Percentiles rank a stretch among this genome's conserved stretches.
Evolutionary conservation across 2,888 invertebrate species (phyloP).

Genomic region (Listrodromus nycthemerus): DNA sequence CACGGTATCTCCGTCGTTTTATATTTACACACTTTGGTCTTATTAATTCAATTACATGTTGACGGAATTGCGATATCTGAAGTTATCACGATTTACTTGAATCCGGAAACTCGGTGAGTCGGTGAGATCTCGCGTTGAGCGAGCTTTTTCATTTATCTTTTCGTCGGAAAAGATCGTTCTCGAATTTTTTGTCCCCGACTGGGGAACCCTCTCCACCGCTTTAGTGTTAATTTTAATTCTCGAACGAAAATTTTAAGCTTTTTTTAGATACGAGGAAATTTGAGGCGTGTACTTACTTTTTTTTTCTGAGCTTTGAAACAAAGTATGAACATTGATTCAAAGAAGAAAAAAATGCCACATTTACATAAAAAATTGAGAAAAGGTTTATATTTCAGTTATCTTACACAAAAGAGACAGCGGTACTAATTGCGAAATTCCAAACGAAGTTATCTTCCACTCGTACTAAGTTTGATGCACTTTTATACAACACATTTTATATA

Average conservation of each 20-base stretch:
- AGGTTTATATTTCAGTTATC: no score
- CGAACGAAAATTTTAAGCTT: not conserved
- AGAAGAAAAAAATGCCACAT: no score
- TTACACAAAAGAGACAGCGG: no score
- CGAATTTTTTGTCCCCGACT: not conserved
- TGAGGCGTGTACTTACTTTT: no score
- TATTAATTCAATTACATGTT: constrained; percentile 61
- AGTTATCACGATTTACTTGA: constrained; percentile 26
- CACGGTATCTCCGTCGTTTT: constrained; percentile 41
- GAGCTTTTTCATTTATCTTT: constrained; percentile 52
- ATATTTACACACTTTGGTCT: constrained; percentile 49
- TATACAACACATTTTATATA: no score
- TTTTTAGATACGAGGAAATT: not conserved
- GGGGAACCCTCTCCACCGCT: not conserved
- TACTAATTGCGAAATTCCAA: no score
- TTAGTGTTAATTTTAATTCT: not conserved
- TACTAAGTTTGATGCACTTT: no score
- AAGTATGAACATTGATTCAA: no score
- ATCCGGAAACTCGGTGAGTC: constrained; percentile 43
- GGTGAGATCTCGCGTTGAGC: not conserved
- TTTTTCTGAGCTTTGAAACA: no score
- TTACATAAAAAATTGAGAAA: no score
- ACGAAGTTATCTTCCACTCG: no score
- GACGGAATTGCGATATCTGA: not conserved
- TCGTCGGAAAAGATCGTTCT: constrained; percentile 6